Evolutionary conservation across 2,888 invertebrate species (phyloP), one percentile per base, ranked within the genome.

Genomic region (Drosophila atripex): DNA sequence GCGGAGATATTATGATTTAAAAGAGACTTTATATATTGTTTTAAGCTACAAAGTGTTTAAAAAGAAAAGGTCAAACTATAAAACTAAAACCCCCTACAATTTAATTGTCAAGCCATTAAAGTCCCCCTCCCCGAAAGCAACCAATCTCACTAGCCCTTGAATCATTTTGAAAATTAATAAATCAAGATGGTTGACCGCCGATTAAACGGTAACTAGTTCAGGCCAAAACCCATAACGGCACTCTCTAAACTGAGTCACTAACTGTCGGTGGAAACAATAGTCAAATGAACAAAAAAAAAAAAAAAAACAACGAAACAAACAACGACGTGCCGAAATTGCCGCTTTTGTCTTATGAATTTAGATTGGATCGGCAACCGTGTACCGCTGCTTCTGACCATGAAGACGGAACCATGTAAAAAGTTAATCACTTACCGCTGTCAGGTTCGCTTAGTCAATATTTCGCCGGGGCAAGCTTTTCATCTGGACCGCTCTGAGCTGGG

Each of bases 361-460:
- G 64, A 64, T 64, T 30, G 45, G 28, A 64, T 64, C 64, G 45
- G 53, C 30, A 53, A 12, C 41, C 18, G 41, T 41, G 41, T 16
- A 52, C 65, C 57, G 47, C 47, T 12, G 47, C 47, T 12, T n/a
- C n/a, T 28, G 56, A 39, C 60, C 60, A 55, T 60, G 46, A 53
- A 65, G 64, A 28, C 38, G 50, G 16, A 58, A 35, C 14, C 53
- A 35, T 70, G 69, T 70, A 59, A 70, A 69, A 50, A 57, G 54
- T 65, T 69, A 68, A 69, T 69, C 69, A 69, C 69, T 69, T 69
- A 69, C 52, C 50, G 69, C 46, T 69, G 68, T 57, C 68, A 65
- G 54, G 65, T 65, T 23, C 77, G 52, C 71, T 85, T 79, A 72
- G 80, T 83, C 87, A 80, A 75, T 75, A 71, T 77, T 66, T 64